Evolutionary conservation across 1,140 invertebrate species (phyloP).

Genomic region (Orchesella cincta): DNA sequence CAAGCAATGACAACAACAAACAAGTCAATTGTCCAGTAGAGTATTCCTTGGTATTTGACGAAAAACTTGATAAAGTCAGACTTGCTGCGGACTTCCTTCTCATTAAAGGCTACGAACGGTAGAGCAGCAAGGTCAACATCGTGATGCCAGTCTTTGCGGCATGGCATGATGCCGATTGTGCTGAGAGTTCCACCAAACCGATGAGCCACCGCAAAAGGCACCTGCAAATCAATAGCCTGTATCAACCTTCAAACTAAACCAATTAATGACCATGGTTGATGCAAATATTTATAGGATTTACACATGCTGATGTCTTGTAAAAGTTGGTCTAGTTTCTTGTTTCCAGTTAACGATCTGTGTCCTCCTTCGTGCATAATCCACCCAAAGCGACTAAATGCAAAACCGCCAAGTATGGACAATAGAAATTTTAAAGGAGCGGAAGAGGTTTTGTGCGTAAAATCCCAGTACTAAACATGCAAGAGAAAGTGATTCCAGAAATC

Average conservation of each 20-base stretch:
- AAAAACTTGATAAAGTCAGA: not conserved
- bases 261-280: too few species aligned
- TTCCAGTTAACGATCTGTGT: constrained; percentile 24
- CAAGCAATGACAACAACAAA: not conserved
- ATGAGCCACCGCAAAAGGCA: not conserved
- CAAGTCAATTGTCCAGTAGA: not conserved
- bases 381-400: not conserved
- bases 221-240: not conserved
- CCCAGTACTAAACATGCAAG: too few species aligned
- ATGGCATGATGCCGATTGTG: constrained; percentile 16
- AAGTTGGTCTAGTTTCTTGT: constrained; percentile 12
- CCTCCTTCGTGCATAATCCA: constrained; percentile 31
- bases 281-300: too few species aligned
- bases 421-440: too few species aligned
- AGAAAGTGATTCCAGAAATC: not conserved
- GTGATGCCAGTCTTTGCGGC: not conserved
- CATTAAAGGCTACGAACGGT: constrained; percentile 10
- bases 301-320: constrained; percentile 17
- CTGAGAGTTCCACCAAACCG: not conserved
- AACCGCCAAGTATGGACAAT: not conserved
- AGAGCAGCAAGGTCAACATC: not conserved
- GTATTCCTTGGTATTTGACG: not conserved
- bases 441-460: too few species aligned
- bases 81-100: not conserved
- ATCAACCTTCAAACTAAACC: too few species aligned